Base-by-base conservation (phyloP, 1,140 invertebrate genomes). In the Dendroctonus ponderosae region DNA sequence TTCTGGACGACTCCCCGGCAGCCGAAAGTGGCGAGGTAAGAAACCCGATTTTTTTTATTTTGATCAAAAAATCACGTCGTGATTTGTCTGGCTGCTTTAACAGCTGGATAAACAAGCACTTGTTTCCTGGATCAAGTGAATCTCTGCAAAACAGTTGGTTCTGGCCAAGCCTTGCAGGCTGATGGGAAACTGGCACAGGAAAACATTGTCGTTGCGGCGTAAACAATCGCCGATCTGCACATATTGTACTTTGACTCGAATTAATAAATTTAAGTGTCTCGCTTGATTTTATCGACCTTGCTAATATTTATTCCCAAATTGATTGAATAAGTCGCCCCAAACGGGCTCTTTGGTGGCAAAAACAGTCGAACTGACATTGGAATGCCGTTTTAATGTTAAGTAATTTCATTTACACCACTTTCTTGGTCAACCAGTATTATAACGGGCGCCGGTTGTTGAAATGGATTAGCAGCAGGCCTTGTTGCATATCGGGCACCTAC, bases 1-100 rank as follows among this genome's bases (percentile, higher is more conserved):
- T 95, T 76, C 85, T 92, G 75, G 91, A 94, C 81, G 91, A 94
- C 81, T 94, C 92, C 71, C 92, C 92, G 76, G 92, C 92, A 66
- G 91, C 91, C 72, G 88, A 90, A 77, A 90, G 90, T 79, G 91
- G 91, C 79, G 87, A 92, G 89, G 92, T 94, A 86, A 88, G 86
- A 51, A 14, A 44, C 48, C 41, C 40, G 46, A 58, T 37, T 7
- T 7, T n/a, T 51, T 58, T 14, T 59, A 46, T 57, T 67, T 67
- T 61, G 46, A 52, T 44, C 12, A 42, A 67, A 67, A 50, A 26
- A 51, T 54, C 49, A 39, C 40, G 44, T 65, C 42, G 44, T 44
- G 53, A 57, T 57, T 65, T 65, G n/a, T 44, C 53, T 37, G 39
- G 57, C 11, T 14, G 8, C 11, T 66, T 37, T 51, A 56, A 66